Conservation (phyloP, 2,797 vertebrate species). For the Acrossocheilus wenchowensis region DNA sequence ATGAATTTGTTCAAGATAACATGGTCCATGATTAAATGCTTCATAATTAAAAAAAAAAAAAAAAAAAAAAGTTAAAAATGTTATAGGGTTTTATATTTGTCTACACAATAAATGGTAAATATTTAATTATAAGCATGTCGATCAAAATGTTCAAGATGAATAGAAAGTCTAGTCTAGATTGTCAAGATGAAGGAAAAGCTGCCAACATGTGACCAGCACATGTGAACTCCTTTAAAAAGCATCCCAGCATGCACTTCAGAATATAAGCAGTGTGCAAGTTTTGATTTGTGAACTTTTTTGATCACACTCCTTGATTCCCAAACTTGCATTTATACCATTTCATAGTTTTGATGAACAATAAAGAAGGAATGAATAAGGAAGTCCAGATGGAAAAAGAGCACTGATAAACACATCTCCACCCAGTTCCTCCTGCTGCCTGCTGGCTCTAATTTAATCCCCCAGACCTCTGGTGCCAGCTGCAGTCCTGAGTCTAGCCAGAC, state of each 20-base stretch:
- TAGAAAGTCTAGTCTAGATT: slow-evolving; percentile 6
- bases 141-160: neutral
- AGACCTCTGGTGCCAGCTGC: slow-evolving; percentile 49
- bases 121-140: neutral
- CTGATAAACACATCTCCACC: slow-evolving; percentile 37
- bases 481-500: slow-evolving; percentile 48
- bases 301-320: neutral
- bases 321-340: neutral
- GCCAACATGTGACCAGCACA: neutral
- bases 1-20: neutral
- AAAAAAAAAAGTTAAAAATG: neutral
- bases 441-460: slow-evolving; percentile 44
- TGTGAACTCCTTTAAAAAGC: neutral
- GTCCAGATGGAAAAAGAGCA: slow-evolving; percentile 15
- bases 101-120: neutral
- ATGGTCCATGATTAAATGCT: neutral
- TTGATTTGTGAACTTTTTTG: neutral
- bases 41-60: neutral
- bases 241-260: neutral
- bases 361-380: slow-evolving; percentile 1
- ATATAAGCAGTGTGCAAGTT: neutral
- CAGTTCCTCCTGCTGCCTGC: slow-evolving; percentile 37
- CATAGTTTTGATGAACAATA: slow-evolving; percentile 4
- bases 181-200: neutral
- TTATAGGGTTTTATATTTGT: neutral